Evolutionary conservation across 2,113 vertebrate species (phyloP).

Genomic region (Chlamydotis undulata): DNA sequence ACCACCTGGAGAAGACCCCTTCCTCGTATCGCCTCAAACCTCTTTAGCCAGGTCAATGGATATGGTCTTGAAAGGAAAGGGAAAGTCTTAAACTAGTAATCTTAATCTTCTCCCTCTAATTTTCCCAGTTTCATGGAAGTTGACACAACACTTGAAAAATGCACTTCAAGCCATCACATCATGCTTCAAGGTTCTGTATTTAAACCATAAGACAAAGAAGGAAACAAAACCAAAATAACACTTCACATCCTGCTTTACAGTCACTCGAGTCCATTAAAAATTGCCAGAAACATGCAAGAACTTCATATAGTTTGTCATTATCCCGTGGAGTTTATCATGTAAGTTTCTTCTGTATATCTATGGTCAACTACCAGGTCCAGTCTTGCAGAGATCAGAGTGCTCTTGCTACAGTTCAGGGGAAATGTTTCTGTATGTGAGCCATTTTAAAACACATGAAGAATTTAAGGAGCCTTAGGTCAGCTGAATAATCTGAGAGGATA

Average conservation of each 20-base stretch:
- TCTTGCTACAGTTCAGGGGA: neutral
- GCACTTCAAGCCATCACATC: neutral
- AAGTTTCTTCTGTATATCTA: conserved; percentile 25
- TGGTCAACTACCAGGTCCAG: neutral
- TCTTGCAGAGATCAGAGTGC: neutral
- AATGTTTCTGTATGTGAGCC: neutral
- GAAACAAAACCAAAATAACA: neutral
- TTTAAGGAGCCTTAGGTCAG: neutral
- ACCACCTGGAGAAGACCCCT: neutral
- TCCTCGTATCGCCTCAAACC: neutral
- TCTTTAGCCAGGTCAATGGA: neutral
- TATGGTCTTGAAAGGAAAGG: neutral
- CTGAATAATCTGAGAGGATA: neutral
- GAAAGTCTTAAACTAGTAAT: neutral
- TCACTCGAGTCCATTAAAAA: neutral
- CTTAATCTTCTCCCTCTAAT: neutral
- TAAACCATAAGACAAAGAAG: neutral
- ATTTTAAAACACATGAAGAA: neutral
- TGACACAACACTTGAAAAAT: neutral
- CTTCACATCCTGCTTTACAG: neutral
- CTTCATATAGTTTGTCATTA: neutral
- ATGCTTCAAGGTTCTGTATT: neutral
- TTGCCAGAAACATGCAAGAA: neutral
- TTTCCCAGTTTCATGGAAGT: neutral
- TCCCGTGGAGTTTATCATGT: neutral